These are phyloP conservation scores for Cnemophilus loriae DNA, from an alignment of 2,113 vertebrate genomes.

Conservation along the genomic window DNA sequence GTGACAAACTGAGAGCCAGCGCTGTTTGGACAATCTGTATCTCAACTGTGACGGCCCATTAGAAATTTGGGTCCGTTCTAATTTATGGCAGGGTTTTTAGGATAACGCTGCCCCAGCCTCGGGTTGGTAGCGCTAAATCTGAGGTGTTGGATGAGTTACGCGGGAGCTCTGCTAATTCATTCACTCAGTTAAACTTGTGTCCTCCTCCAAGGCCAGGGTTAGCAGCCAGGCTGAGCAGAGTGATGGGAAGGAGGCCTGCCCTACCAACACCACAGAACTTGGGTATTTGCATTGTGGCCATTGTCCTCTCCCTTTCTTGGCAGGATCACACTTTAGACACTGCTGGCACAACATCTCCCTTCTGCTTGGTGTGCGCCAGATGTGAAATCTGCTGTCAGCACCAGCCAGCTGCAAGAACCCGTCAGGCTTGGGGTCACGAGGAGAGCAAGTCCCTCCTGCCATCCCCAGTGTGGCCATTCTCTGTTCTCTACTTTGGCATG, in stretches of 20 bases:
- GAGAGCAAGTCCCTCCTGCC: background rate
- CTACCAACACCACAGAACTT: background rate
- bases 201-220: background rate
- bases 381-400: background rate
- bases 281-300: background rate
- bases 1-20: background rate
- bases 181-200: background rate
- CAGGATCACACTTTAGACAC: background rate
- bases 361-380: background rate
- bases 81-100: background rate
- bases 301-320: background rate
- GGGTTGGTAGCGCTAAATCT: background rate
- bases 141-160: background rate
- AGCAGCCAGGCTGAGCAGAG: background rate
- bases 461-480: accelerated
- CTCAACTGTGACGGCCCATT: background rate
- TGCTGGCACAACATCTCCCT: background rate
- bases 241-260: background rate
- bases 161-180: background rate
- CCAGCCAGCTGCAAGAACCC: background rate
- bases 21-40: background rate
- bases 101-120: background rate
- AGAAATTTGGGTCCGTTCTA: background rate
- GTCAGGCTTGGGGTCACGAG: accelerated
- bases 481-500: accelerated